Evolutionary conservation across 2,797 vertebrate species (phyloP).

Genomic region (Dallia pectoralis): DNA sequence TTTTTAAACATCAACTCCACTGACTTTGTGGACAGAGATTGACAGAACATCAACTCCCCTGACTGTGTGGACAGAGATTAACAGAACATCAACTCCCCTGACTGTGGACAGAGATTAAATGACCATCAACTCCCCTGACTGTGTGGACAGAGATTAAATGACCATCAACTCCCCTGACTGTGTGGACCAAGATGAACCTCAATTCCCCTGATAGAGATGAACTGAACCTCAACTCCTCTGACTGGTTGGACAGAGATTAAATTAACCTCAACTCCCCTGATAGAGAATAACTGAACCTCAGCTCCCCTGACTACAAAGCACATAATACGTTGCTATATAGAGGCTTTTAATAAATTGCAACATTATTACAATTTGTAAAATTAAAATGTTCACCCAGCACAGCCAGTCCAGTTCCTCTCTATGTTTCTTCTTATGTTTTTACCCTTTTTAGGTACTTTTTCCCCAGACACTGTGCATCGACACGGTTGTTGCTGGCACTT

Average conservation of each 20-base stretch:
- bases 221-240: constrained; percentile 5
- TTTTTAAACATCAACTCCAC: constrained; percentile 2
- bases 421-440: no score
- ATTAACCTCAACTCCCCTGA: constrained; percentile 1
- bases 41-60: background rate
- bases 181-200: constrained; percentile 6
- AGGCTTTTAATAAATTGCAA: no score
- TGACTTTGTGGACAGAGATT: background rate
- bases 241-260: constrained; percentile 1
- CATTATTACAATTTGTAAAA: no score
- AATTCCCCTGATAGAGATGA: constrained; percentile 16
- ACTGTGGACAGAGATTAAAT: constrained; percentile 4
- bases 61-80: constrained; percentile 3
- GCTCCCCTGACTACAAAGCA: constrained; percentile 4
- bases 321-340: no score
- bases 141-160: constrained; percentile 9
- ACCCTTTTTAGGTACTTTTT: no score
- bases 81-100: constrained; percentile 5
- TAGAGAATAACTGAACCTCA: background rate
- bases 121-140: constrained; percentile 1
- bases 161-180: constrained; percentile 1
- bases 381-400: no score
- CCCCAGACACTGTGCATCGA: no score
- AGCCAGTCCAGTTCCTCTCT: no score
- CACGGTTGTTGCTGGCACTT: no score